These are phyloP conservation scores for Eutolmus rufibarbis DNA, from an alignment of 2,888 invertebrate species.

Conservation along the genomic window DNA sequence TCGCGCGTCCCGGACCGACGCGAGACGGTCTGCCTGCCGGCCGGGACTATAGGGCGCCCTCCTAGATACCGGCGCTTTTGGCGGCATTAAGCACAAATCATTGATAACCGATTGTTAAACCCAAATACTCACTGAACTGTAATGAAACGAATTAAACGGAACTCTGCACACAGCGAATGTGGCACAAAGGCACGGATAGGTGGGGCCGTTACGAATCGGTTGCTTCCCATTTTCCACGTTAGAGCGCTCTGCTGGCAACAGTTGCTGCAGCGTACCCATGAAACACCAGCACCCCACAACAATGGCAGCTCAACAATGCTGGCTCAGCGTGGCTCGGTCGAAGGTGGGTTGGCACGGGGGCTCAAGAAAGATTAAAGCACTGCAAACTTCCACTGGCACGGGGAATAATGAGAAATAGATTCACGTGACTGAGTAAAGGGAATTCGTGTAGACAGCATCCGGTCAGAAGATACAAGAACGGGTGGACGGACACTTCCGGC, in stretches of 20 bases:
- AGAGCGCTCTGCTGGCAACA: conserved; percentile 18
- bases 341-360: neutral
- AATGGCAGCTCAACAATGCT: neutral
- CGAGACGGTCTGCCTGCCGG: conserved; percentile 18
- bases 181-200: conserved; percentile 39
- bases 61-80: conserved; percentile 46
- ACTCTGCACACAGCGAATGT: conserved; percentile 50
- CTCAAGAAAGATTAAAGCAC: conserved; percentile 29
- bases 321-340: neutral
- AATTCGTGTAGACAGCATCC: conserved; percentile 41
- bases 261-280: neutral
- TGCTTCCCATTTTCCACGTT: conserved; percentile 32
- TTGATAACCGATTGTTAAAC: conserved; percentile 59
- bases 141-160: conserved; percentile 59
- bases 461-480: conserved; percentile 32
- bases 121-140: conserved; percentile 60
- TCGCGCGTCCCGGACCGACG: conserved; percentile 31
- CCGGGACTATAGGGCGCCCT: conserved; percentile 28
- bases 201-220: conserved; percentile 43
- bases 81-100: conserved; percentile 55
- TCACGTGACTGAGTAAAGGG: conserved; percentile 40
- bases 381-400: conserved; percentile 5
- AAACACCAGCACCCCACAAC: neutral
- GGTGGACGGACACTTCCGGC: conserved; percentile 38
- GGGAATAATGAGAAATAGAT: conserved; percentile 33